Percentiles rank a stretch among this genome's conserved stretches.
These are phyloP conservation scores for Cepphus grylle DNA, from an alignment of 2,113 vertebrate genomes.

Conservation along the genomic window DNA sequence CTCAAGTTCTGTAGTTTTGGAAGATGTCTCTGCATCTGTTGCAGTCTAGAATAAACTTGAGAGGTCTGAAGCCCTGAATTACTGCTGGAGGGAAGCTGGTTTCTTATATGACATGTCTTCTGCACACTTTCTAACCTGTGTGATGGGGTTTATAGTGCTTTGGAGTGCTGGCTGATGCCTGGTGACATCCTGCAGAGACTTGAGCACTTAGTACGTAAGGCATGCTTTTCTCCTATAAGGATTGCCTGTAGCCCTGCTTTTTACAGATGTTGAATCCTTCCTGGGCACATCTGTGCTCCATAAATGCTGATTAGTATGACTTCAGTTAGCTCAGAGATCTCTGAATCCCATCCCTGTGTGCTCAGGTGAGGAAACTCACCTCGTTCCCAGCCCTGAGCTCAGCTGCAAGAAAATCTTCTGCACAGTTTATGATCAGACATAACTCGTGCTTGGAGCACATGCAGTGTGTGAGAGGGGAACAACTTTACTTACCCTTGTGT, in stretches of 20 bases:
- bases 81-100: neutral
- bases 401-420: neutral
- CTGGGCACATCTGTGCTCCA: neutral
- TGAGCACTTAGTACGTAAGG: neutral
- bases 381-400: neutral
- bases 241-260: neutral
- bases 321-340: neutral
- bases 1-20: neutral
- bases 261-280: neutral
- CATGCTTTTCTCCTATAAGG: neutral
- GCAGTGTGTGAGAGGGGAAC: neutral
- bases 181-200: neutral
- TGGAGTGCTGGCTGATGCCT: neutral
- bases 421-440: fast-evolving
- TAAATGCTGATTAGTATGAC: neutral
- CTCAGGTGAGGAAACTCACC: neutral
- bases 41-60: neutral
- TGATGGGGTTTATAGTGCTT: neutral
- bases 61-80: neutral
- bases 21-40: neutral
- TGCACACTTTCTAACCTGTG: neutral
- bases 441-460: fast-evolving
- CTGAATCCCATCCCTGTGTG: neutral
- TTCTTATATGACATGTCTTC: neutral
- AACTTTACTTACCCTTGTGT: neutral